Evolutionary conservation across 2,113 vertebrate genomes (phyloP), one percentile per base, ranked within the genome.

Genomic region (Penelope pileata): DNA sequence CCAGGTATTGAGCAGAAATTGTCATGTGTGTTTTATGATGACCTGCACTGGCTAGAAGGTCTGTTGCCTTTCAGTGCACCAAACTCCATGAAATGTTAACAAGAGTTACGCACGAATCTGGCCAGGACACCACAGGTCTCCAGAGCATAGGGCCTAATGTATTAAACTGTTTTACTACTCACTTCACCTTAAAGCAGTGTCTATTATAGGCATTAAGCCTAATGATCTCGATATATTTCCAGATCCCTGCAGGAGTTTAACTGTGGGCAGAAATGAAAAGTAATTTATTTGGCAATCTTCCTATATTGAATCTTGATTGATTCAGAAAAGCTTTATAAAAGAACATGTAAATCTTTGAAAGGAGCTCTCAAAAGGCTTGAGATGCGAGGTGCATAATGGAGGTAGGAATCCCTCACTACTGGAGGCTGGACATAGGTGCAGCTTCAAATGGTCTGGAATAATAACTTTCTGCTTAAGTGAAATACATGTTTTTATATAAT

Each of bases 151-250:
- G 64, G 78, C 16, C 60, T 86, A 59, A 48, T 78, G 90, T 16
- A 77, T 85, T 95, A 86, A 94, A 82, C 45, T 63, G 51, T 84
- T 85, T 68, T 69, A 91, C 78, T 88, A 16, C 43, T 93, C 76
- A 26, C 78, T 85, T 84, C 74, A 84, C 90, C 93, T 87, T 85
- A 88, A 89, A 95, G 76, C 72, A 51, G 53, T 47, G 69, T 76
- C 66, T 82, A 38, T 97, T 97, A 73, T 13, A 63, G 78, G 78
- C 89, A 96, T 96, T 95, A 96, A 90, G 86, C 63, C 86, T 96
- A 97, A 97, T 95, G 95, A 95, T 91, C 91, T 88, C 96, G 96
- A 92, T 96, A 42, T 82, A 94, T 95, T 95, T 96, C 91, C 91
- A 95, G 58, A 68, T 94, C 94, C 93, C 93, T 86, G 69, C 76